These are phyloP conservation scores for Trachymyrmex septentrionalis DNA, from an alignment of 1,140 invertebrate species.

Conservation along the genomic window DNA sequence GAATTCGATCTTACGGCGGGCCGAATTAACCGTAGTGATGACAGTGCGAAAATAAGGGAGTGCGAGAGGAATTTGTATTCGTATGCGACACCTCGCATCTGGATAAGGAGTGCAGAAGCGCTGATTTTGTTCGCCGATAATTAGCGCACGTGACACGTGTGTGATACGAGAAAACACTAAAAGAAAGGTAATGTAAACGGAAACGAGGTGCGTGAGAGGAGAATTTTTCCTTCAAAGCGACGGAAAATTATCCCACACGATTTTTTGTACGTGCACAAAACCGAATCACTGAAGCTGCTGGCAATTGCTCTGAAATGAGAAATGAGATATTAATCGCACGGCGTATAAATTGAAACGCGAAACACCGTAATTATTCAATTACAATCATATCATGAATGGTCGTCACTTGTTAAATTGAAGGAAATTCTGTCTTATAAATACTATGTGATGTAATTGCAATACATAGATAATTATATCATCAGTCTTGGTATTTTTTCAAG, in stretches of 20 bases:
- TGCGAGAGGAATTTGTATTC: not conserved
- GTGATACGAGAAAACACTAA: slow-evolving; percentile 23
- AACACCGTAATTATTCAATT: not conserved
- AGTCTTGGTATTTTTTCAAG: not conserved
- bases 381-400: not conserved
- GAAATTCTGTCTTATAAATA: not conserved
- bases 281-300: slow-evolving; percentile 39
- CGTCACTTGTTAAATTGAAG: not conserved
- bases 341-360: slow-evolving; percentile 12
- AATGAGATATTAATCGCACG: not conserved
- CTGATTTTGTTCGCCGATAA: slow-evolving; percentile 18
- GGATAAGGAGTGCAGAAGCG: slow-evolving; percentile 24
- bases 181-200: slow-evolving; percentile 52
- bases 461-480: not conserved
- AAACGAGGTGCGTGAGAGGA: slow-evolving; percentile 25
- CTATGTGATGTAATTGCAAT: not conserved
- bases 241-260: not conserved
- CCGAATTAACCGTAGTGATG: slow-evolving; percentile 25
- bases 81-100: not conserved
- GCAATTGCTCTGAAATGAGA: slow-evolving; percentile 44
- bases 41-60: slow-evolving; percentile 27
- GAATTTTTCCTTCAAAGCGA: slow-evolving; percentile 44
- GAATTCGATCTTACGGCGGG: not conserved
- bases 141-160: not conserved
- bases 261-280: slow-evolving; percentile 4